Percentiles rank a stretch among this genome's conserved stretches.
Evolutionary conservation across 2,888 invertebrate species (phyloP).

Genomic region (Nemapogon koenigi): DNA sequence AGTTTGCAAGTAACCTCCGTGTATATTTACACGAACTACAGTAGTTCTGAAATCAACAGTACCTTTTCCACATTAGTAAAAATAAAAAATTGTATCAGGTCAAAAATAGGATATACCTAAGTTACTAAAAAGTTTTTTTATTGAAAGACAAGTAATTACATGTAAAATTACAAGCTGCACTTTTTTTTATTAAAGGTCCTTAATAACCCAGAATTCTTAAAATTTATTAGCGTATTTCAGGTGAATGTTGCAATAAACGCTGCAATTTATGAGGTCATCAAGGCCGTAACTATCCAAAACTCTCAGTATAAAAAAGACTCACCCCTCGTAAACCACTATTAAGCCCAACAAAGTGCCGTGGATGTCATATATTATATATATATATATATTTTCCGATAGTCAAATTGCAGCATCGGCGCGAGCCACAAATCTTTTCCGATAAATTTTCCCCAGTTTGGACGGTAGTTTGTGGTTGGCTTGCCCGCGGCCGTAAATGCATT

Average conservation of each 20-base stretch:
- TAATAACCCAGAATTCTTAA: no score
- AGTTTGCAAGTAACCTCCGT: no score
- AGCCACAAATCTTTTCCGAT: constrained; percentile 53
- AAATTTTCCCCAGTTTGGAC: constrained; percentile 33
- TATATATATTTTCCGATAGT: constrained; percentile 59
- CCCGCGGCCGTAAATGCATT: constrained; percentile 36
- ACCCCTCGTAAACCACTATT: constrained; percentile 29
- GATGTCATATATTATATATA: constrained; percentile 55
- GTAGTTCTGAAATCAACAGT: no score
- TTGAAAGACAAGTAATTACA: no score
- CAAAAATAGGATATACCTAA: no score
- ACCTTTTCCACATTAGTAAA: no score
- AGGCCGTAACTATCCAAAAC: constrained; percentile 2
- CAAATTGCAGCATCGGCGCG: constrained; percentile 52
- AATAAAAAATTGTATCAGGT: no score
- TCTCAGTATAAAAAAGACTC: constrained; percentile 22
- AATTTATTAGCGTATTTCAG: constrained; percentile 6
- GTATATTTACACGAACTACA: no score
- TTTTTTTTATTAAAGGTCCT: no score
- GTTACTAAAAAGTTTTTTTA: no score
- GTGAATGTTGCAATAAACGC: constrained; percentile 3
- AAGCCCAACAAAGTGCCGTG: constrained; percentile 42
- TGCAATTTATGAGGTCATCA: constrained; percentile 6
- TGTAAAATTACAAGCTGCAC: no score
- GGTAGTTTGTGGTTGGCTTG: constrained; percentile 14